Evolutionary conservation across 2,888 invertebrate species (phyloP).

Genomic region (Chelonus formosanus): DNA sequence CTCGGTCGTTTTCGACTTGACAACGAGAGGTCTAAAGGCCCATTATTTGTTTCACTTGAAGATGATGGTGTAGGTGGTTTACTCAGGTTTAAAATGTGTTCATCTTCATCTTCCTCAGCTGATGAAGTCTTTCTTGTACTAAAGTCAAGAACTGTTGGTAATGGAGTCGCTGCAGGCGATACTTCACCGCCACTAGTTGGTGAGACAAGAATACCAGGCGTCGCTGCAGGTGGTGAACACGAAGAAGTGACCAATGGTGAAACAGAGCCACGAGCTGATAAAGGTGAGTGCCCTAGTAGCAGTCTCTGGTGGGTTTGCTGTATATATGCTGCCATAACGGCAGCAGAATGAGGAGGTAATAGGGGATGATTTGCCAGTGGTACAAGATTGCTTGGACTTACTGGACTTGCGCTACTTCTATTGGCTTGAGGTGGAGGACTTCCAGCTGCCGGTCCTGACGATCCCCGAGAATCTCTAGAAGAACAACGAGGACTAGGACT

Average conservation of each 20-base stretch:
- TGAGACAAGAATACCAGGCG: slow-evolving; percentile 69
- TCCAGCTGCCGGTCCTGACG: slow-evolving; percentile 74
- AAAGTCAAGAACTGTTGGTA: slow-evolving; percentile 78
- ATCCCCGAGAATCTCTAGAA: slow-evolving; percentile 78
- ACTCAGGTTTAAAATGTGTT: slow-evolving; percentile 77
- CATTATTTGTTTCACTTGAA: slow-evolving; percentile 68
- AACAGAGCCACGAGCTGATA: slow-evolving; percentile 67
- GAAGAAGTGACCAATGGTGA: slow-evolving; percentile 79
- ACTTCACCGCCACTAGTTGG: slow-evolving; percentile 68
- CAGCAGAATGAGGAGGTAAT: slow-evolving; percentile 81
- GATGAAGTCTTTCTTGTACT: slow-evolving; percentile 75
- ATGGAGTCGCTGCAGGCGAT: slow-evolving; percentile 59
- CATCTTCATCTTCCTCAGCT: slow-evolving; percentile 70
- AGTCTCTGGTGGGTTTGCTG: slow-evolving; percentile 78
- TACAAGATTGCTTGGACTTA: slow-evolving; percentile 76
- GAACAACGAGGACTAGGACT: slow-evolving; percentile 86
- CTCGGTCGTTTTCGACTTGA: slow-evolving; percentile 77
- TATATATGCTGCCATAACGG: slow-evolving; percentile 80
- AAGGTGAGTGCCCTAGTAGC: slow-evolving; percentile 73
- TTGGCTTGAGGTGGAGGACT: slow-evolving; percentile 73
- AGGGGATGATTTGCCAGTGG: slow-evolving; percentile 74
- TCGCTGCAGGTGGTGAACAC: slow-evolving; percentile 70
- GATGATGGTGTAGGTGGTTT: slow-evolving; percentile 72
- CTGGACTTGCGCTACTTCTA: slow-evolving; percentile 67
- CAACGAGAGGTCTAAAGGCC: slow-evolving; percentile 84